Conservation (phyloP, 2,113 vertebrate genomes). For the Nesoenas mayeri region DNA sequence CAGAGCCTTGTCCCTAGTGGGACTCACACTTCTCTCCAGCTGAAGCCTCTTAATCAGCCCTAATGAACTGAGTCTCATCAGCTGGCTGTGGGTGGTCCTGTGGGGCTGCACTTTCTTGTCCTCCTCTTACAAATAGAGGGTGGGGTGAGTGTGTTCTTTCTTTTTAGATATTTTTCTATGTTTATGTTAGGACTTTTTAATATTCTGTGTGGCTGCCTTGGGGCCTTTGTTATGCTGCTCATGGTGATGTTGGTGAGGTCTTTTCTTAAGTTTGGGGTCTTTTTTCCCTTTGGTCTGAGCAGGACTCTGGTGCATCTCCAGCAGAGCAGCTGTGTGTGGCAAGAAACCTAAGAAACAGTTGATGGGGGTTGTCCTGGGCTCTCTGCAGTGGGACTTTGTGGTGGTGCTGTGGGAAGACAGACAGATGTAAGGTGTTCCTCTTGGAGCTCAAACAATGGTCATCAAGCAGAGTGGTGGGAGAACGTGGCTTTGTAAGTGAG, state of each 20-base stretch:
- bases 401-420: neutral
- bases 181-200: neutral
- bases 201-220: accelerated
- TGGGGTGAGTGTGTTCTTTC: accelerated
- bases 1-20: neutral
- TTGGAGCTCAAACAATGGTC: neutral
- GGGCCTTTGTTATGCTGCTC: accelerated
- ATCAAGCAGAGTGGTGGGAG: neutral
- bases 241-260: accelerated
- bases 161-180: accelerated
- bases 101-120: neutral
- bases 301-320: accelerated
- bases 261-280: neutral
- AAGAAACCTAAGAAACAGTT: neutral
- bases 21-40: neutral
- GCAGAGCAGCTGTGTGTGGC: neutral
- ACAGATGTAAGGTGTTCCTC: neutral
- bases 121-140: neutral
- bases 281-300: accelerated
- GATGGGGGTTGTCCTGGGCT: neutral
- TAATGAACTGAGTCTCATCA: neutral
- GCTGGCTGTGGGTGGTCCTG: neutral
- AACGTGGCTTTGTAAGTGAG: neutral
- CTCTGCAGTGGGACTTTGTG: neutral
- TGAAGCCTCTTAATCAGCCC: neutral